Evolutionary conservation across 2,113 vertebrate species (phyloP), one percentile per base, ranked within the genome.

Genomic region (Spea bombifrons): DNA sequence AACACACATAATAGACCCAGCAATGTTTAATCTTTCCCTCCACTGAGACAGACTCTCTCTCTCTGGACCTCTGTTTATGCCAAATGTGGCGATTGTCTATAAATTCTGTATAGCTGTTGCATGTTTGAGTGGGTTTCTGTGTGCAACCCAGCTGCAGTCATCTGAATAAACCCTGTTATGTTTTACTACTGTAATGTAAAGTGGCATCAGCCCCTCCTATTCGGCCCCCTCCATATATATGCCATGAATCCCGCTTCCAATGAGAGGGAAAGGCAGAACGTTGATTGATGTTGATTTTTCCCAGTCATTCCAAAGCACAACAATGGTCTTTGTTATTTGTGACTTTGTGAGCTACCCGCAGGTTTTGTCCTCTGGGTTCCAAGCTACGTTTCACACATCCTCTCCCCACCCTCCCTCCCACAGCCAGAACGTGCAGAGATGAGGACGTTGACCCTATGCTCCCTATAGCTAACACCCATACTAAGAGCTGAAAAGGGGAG

Each of bases 201-300:
- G 53, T 70, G 53, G 43, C 55, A 70, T 59, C 75, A 77, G 45
- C 75, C 63, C 75, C 67, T 77, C 75, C 75, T 77, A 77, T 55
- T 45, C 59, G 13, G 76, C 68, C n/a, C 68, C 7, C 46, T 63
- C 52, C 61, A 76, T 76, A 77, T 77, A 66, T 77, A 30, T 63
- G 70, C 55, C 13, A 48, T 71, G 53, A 65, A 15, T 55, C 48
- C 48, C 50, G 6, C 61, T 71, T 50, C 30, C 75, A 66, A n/a
- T 48, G 43, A n/a, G 77, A 15, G 48, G 43, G 52, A 61, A n/a
- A 61, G 71, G 70, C 71, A 44, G 78, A 68, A 59, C 48, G 49
- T 49, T 74, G 78, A 59, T 73, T 45, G 71, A 74, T 73, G 78
- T 73, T 74, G 78, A 80, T 80, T 67, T 80, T 80, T 73, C 76